Evolutionary conservation across 2,888 invertebrate genomes (phyloP).

Genomic region (Platerodrilus igneus): DNA sequence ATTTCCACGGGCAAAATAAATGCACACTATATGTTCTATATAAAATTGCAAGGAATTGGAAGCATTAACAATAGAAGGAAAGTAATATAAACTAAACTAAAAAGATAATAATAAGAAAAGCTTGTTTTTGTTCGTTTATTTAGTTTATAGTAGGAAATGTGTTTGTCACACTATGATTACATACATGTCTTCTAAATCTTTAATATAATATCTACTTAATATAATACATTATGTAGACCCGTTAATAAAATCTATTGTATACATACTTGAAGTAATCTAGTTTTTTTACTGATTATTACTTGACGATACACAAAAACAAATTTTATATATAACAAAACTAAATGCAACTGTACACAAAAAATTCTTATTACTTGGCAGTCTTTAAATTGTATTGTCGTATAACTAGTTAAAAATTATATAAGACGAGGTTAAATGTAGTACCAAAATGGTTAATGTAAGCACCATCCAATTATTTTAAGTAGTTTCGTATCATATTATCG

Average conservation of each 20-base stretch:
- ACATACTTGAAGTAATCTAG: conserved; percentile 14
- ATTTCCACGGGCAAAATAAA: too few species aligned
- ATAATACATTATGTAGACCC: conserved; percentile 39
- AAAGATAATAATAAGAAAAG: too few species aligned
- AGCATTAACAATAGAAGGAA: too few species aligned
- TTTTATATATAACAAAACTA: conserved; percentile 12
- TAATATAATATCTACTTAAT: conserved; percentile 30
- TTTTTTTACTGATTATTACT: conserved; percentile 7
- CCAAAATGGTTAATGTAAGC: too few species aligned
- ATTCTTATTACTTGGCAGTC: conserved; percentile 35
- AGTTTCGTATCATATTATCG: too few species aligned
- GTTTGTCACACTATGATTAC: conserved; percentile 40
- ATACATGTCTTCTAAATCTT: conserved; percentile 36
- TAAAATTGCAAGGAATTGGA: too few species aligned
- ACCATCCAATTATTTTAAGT: too few species aligned
- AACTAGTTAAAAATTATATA: conserved; percentile 19
- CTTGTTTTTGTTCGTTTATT: conserved; percentile 17
- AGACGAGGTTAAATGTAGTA: conserved; percentile 3
- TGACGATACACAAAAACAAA: conserved; percentile 1
- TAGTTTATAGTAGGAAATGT: conserved; percentile 36
- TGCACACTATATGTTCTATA: too few species aligned
- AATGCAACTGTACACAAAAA: conserved; percentile 10
- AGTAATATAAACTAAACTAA: too few species aligned
- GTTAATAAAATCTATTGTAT: conserved; percentile 40
- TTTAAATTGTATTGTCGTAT: conserved; percentile 41